Evolutionary conservation across 2,113 vertebrate species (phyloP).

Genomic region (Seriola dumerili): DNA sequence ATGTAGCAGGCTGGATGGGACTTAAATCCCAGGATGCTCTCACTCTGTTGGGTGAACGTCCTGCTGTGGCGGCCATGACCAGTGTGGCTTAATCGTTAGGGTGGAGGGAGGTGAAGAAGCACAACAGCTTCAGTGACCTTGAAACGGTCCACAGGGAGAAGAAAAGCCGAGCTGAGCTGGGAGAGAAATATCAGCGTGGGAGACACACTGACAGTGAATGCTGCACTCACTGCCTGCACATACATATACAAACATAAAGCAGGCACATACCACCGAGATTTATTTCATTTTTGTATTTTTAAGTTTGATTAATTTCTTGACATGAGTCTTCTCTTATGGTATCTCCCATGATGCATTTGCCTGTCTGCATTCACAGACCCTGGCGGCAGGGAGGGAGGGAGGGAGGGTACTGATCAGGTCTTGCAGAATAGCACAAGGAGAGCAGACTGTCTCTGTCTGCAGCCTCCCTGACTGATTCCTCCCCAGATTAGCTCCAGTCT

Average conservation of each 20-base stretch:
- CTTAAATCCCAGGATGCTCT: constrained; percentile 35
- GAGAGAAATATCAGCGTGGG: constrained; percentile 5
- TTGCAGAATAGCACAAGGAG: constrained; percentile 65
- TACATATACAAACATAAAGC: not conserved
- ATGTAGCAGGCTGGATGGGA: not conserved
- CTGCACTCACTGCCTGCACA: not conserved
- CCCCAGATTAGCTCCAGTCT: constrained; percentile 60
- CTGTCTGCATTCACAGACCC: constrained; percentile 18
- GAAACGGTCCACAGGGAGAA: constrained; percentile 53
- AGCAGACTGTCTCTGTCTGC: constrained; percentile 58
- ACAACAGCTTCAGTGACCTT: constrained; percentile 59
- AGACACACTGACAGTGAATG: constrained; percentile 1
- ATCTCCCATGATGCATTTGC: constrained; percentile 48
- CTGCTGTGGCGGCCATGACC: constrained; percentile 35
- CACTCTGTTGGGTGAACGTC: constrained; percentile 17
- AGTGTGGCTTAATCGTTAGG: constrained; percentile 26
- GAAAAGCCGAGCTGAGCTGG: constrained; percentile 29
- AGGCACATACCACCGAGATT: not conserved
- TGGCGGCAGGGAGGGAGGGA: constrained; percentile 16
- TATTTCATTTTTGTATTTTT: not conserved
- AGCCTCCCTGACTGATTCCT: constrained; percentile 46
- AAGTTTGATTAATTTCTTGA: constrained; percentile 11
- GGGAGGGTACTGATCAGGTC: constrained; percentile 41
- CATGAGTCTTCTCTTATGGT: constrained; percentile 23
- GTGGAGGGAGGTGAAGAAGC: constrained; percentile 20